Evolutionary conservation across 2,113 vertebrate species (phyloP), one percentile per base, ranked within the genome.

Genomic region (Ophiodon elongatus): DNA sequence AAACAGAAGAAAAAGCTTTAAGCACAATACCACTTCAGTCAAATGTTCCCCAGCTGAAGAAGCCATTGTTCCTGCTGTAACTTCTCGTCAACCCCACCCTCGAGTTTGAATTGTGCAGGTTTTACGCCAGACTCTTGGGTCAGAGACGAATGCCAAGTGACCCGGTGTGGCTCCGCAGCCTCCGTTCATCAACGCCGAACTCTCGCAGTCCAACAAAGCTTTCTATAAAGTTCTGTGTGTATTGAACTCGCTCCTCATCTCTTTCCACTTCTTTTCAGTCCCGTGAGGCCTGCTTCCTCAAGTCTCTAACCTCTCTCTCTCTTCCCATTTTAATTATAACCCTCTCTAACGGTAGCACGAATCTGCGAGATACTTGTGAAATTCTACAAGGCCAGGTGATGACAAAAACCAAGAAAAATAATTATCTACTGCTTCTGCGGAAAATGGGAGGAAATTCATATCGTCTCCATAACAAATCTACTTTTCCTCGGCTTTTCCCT

Each of bases 21-120:
- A 68, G 41, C 41, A 67, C 67, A 19, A 57, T 52, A 70, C 2
- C 14, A 47, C 31, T 41, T 64, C 29, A 43, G 8, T 71, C 65
- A 41, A 66, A 68, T 60, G 71, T 72, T 80, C 33, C 50, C 19
- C 3, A 33, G 14, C 29, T 54, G 37, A 75, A 65, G 57, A 33
- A 33, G 3, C 62, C 14, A 68, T 81, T 85, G 80, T 76, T 64
- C 62, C 60, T 11, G 72, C 69, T 67, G 80, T 43, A 56, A 80
- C 83, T 70, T 75, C 56, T 66, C 63, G 69, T 79, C 78, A 62
- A 45, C 85, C 70, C 75, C 89, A 79, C 89, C 89, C 85, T 83
- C 8, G 1, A 69, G 79, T 29, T 77, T 74, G 70, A 74, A 73
- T 17, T 83, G 73, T 67, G 62, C 71, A 66, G 50, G 57, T 82